These are phyloP conservation scores for Empidonax traillii DNA, from an alignment of 2,113 vertebrate species.

Conservation along the genomic window DNA sequence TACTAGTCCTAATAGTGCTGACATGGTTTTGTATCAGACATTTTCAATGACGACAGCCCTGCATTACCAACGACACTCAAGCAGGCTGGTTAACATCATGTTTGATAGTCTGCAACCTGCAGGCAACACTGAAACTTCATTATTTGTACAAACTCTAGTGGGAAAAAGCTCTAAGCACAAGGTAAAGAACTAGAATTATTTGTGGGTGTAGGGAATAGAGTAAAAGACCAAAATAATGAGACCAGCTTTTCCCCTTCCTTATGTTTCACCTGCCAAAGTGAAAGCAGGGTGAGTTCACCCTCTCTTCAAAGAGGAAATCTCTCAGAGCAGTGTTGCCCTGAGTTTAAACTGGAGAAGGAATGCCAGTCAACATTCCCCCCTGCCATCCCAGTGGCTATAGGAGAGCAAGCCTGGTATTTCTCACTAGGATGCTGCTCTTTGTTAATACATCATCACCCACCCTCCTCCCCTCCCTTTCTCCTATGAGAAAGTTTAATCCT, in stretches of 20 bases:
- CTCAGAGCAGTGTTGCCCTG: background rate
- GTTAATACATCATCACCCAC: background rate
- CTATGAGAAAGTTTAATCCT: conserved; percentile 44
- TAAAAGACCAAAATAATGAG: background rate
- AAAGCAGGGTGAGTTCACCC: background rate
- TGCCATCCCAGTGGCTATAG: background rate
- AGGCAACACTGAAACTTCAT: background rate
- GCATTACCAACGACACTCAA: background rate
- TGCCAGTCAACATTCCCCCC: background rate
- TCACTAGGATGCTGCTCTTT: background rate
- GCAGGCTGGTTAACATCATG: background rate
- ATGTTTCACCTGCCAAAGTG: background rate
- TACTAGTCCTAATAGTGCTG: background rate
- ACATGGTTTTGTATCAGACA: background rate
- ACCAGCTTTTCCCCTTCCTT: background rate
- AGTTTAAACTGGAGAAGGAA: background rate
- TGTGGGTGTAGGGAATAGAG: background rate
- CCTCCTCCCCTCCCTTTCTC: background rate
- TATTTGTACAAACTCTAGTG: background rate
- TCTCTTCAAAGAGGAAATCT: background rate
- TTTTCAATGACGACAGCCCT: background rate
- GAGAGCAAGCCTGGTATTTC: background rate
- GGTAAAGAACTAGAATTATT: background rate
- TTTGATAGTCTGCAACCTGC: background rate
- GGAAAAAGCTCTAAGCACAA: background rate